These are phyloP conservation scores for Drosophila pruinosa DNA, from an alignment of 1,140 invertebrate genomes.

Conservation along the genomic window DNA sequence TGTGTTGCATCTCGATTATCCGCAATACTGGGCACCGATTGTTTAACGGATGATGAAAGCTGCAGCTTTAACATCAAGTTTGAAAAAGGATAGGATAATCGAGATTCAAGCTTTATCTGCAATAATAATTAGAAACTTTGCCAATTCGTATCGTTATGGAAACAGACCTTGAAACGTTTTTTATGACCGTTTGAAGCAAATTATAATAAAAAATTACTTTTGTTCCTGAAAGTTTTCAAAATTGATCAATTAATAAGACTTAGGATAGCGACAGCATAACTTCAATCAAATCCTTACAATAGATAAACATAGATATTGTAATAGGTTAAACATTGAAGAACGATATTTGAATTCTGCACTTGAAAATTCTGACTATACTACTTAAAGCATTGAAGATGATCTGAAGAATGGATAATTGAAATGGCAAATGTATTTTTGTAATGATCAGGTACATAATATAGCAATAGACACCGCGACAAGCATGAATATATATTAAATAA, in stretches of 20 bases:
- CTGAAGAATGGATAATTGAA: not conserved
- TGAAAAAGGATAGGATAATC: no score
- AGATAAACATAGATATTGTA: not conserved
- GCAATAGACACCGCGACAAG: conserved; percentile 1
- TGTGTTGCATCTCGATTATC: no score
- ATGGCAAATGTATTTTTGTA: not conserved
- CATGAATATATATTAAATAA: not conserved
- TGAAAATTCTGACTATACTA: not conserved
- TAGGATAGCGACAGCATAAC: not conserved
- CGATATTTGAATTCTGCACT: not conserved
- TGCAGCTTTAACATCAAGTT: no score
- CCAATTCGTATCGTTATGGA: no score
- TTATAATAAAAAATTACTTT: not conserved
- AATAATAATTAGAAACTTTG: no score
- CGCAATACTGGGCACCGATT: no score
- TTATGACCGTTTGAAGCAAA: not conserved
- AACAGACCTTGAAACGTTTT: not conserved
- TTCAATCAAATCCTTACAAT: not conserved
- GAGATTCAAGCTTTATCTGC: no score
- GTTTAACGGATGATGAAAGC: no score
- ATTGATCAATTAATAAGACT: not conserved
- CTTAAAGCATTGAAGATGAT: not conserved
- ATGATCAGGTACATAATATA: not conserved
- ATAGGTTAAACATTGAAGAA: not conserved
- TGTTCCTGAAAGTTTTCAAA: not conserved